Base-by-base conservation (phyloP, 2,888 invertebrate species). In the Dusona sp. region DNA sequence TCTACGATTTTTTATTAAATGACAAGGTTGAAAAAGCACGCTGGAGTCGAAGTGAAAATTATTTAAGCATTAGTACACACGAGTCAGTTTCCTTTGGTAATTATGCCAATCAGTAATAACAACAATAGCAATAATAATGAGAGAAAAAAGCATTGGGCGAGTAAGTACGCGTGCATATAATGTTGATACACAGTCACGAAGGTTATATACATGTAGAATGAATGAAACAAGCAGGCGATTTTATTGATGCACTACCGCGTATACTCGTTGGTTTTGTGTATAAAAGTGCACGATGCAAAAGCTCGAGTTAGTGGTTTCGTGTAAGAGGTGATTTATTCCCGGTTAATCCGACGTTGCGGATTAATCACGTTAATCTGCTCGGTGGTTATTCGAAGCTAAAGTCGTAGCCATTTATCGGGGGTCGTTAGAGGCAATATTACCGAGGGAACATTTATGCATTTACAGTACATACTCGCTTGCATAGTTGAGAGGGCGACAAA, bases 341-440 rank as follows among this genome's bases (percentile, higher is more conserved):
- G 38, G 51, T 68, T 84, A 83, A 84, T 82, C 88, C 73, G 83
- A 88, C 83, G 75, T 70, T 42, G 70, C 73, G 75, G 84, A 88
- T 88, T 87, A 88, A 86, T 88, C 88, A 88, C 83, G 83, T 83
- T 88, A 88, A 88, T 88, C 84, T 75, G 67, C n/a, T 68, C 29
- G 77, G 64, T 74, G 81, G 61, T 82, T 85, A 85, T 88, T 87
- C 83, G 85, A 79, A 57, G 70, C 42, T 82, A 77, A 79, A 74
- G 79, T 77, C 77, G 64, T 78, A 73, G 77, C 85, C 82, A 80
- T 88, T 88, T 86, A 86, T 88, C 84, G 84, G 75, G 61, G 79
- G 48, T 88, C 84, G 83, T 84, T 86, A 81, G 79, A 83, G 80
- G 70, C 38, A 74, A 68, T 75, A 82, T 82, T 84, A 82, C 74